Percentiles rank a stretch among this genome's conserved stretches.
phyloP scores from a whole-genome alignment of 2,888 invertebrate species.

The Anthophora plumipes region DNA sequence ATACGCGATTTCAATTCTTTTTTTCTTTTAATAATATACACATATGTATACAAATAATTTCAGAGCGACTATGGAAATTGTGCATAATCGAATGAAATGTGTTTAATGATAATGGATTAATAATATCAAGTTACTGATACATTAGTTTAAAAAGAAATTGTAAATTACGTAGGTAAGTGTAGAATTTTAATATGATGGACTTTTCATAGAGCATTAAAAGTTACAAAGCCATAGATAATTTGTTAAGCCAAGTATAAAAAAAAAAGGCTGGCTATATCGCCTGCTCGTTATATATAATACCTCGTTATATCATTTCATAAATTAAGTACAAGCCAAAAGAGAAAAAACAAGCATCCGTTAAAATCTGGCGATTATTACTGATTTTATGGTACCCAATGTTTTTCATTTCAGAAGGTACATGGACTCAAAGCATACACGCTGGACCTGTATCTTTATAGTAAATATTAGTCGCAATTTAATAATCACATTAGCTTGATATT shows the following conservation, averaged over 20 bases:
- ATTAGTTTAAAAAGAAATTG: constrained; percentile 57
- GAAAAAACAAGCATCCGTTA: constrained; percentile 50
- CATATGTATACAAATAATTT: constrained; percentile 43
- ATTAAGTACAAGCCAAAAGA: constrained; percentile 80
- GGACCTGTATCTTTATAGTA: constrained; percentile 35
- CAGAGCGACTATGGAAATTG: constrained; percentile 50
- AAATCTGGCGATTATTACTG: constrained; percentile 50
- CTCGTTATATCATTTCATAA: constrained; percentile 80
- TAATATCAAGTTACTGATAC: constrained; percentile 50
- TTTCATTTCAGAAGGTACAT: constrained; percentile 46
- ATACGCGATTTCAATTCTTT: constrained; percentile 32
- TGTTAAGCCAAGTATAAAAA: constrained; percentile 61
- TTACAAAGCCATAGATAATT: constrained; percentile 61
- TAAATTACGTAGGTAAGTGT: constrained; percentile 68
- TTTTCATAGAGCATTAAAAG: constrained; percentile 60
- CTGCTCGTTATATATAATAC: constrained; percentile 73
- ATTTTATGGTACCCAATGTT: constrained; percentile 29
- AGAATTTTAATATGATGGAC: constrained; percentile 65
- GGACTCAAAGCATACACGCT: constrained; percentile 11
- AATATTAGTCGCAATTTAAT: constrained; percentile 41
- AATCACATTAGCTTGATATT: constrained; percentile 51
- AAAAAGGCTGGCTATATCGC: constrained; percentile 61
- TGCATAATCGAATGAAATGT: constrained; percentile 57
- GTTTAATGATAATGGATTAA: constrained; percentile 55
- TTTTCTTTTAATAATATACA: constrained; percentile 30